These are phyloP conservation scores for Galaxea fascicularis DNA, from an alignment of 92 coral and sea anemone species.

Conservation along the genomic window DNA sequence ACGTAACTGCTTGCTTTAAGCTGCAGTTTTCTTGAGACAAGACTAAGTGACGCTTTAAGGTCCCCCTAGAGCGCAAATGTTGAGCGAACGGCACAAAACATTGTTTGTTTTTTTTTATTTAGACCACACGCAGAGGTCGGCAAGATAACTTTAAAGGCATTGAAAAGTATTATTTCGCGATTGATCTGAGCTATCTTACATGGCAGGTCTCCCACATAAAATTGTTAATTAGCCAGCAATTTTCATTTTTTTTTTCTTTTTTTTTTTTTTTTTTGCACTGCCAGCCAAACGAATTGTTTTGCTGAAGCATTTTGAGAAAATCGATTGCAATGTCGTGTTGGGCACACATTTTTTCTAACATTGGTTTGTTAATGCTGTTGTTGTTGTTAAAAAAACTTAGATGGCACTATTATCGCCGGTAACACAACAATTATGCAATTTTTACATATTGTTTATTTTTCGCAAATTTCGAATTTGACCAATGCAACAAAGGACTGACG, in stretches of 20 bases:
- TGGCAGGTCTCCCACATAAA: background rate
- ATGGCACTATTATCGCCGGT: too few species aligned
- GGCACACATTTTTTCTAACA: too few species aligned
- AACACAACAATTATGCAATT: too few species aligned
- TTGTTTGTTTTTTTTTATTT: background rate
- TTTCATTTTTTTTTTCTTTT: background rate
- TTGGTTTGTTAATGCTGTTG: too few species aligned
- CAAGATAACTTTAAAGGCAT: constrained; percentile 10
- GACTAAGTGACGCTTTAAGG: too few species aligned
- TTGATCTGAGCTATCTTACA: background rate
- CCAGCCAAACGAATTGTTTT: background rate
- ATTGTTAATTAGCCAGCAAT: constrained; percentile 15
- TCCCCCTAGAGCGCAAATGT: constrained; percentile 17
- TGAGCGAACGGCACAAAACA: background rate
- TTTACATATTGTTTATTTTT: too few species aligned
- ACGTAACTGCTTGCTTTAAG: too few species aligned
- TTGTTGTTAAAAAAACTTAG: too few species aligned
- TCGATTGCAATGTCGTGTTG: background rate
- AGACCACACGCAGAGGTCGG: constrained; percentile 42
- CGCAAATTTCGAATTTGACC: too few species aligned
- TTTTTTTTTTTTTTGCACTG: background rate
- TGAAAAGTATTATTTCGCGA: background rate
- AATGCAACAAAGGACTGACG: too few species aligned
- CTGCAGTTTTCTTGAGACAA: too few species aligned
- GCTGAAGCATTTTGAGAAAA: background rate